Percentiles rank a stretch among this genome's conserved stretches.
Conservation (phyloP, 2,113 vertebrate species). For the Ia io region DNA sequence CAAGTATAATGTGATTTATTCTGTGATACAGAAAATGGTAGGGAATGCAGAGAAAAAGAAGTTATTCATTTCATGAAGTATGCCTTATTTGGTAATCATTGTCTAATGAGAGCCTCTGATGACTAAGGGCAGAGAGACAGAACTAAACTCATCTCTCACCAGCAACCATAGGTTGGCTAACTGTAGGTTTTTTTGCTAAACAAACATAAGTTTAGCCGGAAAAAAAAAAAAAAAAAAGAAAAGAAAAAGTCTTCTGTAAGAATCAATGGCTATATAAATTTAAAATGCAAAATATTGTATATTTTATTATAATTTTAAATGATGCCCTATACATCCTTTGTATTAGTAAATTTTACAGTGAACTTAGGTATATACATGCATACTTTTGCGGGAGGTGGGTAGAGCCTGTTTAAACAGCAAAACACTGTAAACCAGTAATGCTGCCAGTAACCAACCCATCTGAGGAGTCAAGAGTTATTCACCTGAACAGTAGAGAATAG, state of each 20-base stretch:
- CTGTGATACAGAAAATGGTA: background rate
- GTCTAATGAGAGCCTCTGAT: background rate
- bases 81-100: background rate
- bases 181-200: too few relatives aligned
- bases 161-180: background rate
- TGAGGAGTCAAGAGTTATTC: background rate
- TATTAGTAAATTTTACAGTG: background rate
- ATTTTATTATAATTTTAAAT: constrained; percentile 29
- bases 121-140: background rate
- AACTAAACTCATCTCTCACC: background rate
- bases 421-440: background rate
- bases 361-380: background rate
- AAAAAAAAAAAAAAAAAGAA: background rate
- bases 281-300: background rate
- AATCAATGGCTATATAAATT: background rate
- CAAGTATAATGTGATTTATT: background rate
- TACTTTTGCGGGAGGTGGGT: background rate
- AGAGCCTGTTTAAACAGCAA: background rate
- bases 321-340: background rate
- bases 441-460: background rate
- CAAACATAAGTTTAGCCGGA: background rate
- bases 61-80: background rate
- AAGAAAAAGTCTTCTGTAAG: background rate
- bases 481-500: background rate
- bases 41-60: background rate